Evolutionary conservation across 2,888 invertebrate species (phyloP).

Genomic region (Trimorus sp.): DNA sequence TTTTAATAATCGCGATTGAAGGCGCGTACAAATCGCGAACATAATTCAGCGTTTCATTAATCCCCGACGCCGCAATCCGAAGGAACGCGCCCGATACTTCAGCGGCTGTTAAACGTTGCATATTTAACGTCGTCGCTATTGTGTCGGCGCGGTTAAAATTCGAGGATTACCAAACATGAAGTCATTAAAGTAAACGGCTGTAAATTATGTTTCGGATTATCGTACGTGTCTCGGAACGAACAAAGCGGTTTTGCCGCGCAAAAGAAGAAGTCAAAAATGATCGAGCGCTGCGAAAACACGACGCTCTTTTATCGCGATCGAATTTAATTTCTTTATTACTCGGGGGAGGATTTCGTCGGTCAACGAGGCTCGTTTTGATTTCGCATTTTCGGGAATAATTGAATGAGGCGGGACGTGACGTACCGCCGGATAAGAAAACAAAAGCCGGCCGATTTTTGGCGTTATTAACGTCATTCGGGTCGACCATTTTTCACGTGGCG

Average conservation of each 20-base stretch:
- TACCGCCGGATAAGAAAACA: slow-evolving; percentile 33
- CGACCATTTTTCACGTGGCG: slow-evolving; percentile 57
- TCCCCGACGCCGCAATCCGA: slow-evolving; percentile 28
- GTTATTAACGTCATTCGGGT: slow-evolving; percentile 59
- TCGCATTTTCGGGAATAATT: slow-evolving; percentile 15
- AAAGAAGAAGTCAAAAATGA: too few relatives aligned
- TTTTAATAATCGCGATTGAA: slow-evolving; percentile 16
- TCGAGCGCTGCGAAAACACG: too few relatives aligned
- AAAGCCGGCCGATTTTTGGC: slow-evolving; percentile 55
- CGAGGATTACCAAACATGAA: slow-evolving; percentile 13
- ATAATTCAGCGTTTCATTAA: slow-evolving; percentile 29
- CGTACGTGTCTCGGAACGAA: too few relatives aligned
- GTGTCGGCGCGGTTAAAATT: not conserved
- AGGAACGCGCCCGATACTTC: slow-evolving; percentile 27
- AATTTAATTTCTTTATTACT: too few relatives aligned
- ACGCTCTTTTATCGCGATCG: too few relatives aligned
- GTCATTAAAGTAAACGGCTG: slow-evolving; percentile 7
- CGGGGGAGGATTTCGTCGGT: too few relatives aligned
- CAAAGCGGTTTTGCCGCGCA: too few relatives aligned
- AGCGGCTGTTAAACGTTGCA: slow-evolving; percentile 20
- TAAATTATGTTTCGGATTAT: not conserved
- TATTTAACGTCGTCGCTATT: slow-evolving; percentile 4
- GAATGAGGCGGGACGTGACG: slow-evolving; percentile 29
- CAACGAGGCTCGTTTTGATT: not conserved
- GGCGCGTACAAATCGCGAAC: slow-evolving; percentile 3